These are phyloP conservation scores for Margaritifera margaritifera DNA, from an alignment of 2,888 invertebrate species.

Conservation along the genomic window DNA sequence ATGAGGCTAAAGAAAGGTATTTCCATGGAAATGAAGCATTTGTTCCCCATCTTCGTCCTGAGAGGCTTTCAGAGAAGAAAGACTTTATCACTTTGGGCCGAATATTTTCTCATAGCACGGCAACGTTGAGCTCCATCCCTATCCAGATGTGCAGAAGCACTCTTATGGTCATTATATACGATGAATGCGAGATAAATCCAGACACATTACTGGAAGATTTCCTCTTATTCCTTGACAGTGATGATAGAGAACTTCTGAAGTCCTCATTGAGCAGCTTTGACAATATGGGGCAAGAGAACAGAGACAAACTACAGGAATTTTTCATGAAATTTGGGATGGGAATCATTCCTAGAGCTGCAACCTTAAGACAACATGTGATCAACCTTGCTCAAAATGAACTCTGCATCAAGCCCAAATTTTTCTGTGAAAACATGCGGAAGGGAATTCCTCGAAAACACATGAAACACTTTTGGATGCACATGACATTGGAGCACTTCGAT, in stretches of 20 bases:
- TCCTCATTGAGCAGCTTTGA: constrained; percentile 3
- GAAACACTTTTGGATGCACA: constrained; percentile 4
- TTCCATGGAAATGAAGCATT: constrained; percentile 6
- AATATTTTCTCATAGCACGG: constrained; percentile 5
- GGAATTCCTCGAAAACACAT: constrained; percentile 6
- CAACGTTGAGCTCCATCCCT: constrained; percentile 4
- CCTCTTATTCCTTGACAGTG: not conserved
- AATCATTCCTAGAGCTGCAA: not conserved
- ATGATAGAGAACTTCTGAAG: not conserved
- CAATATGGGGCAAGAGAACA: not conserved
- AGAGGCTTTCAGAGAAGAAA: not conserved
- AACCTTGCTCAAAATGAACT: constrained; percentile 8
- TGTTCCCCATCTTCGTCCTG: constrained; percentile 1
- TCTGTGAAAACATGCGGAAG: constrained; percentile 7
- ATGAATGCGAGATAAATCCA: not conserved
- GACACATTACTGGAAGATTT: constrained; percentile 5
- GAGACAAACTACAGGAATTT: not conserved
- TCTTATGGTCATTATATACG: constrained; percentile 5
- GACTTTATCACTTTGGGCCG: constrained; percentile 7
- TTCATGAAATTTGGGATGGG: constrained; percentile 8
- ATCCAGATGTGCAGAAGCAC: constrained; percentile 8
- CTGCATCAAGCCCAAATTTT: constrained; percentile 4
- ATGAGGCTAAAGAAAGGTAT: constrained; percentile 3
- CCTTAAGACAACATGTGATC: not conserved
- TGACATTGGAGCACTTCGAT: constrained; percentile 6